Conservation (phyloP, 2,113 vertebrate genomes). For the Motacilla alba region DNA sequence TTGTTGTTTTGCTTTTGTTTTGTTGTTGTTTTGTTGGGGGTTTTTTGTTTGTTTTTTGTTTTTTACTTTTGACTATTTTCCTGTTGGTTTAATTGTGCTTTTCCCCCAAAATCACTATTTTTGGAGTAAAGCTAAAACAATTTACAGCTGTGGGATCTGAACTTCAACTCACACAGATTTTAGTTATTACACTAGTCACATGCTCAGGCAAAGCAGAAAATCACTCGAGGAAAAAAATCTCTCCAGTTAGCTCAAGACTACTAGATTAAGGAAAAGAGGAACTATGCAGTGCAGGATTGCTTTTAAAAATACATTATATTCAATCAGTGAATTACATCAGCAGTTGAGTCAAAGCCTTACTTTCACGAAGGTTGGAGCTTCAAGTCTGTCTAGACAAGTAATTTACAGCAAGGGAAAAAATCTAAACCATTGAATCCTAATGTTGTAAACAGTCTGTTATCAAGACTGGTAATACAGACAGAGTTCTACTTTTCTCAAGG, state of each 20-base stretch:
- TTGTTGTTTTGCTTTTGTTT: not conserved
- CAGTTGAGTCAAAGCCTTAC: not conserved
- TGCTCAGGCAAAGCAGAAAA: not conserved
- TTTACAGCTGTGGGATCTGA: not conserved
- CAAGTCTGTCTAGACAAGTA: constrained; percentile 40
- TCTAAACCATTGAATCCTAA: not conserved
- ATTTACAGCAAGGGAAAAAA: not conserved
- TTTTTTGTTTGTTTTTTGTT: no score
- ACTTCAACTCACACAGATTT: not conserved
- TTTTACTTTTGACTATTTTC: not conserved
- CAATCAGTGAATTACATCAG: not conserved
- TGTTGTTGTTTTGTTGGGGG: not conserved
- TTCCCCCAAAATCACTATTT: fast-evolving
- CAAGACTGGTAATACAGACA: not conserved
- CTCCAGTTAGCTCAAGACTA: not conserved
- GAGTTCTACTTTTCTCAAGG: constrained; percentile 7
- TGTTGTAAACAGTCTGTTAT: constrained; percentile 47
- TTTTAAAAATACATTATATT: not conserved
- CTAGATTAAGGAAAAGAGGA: not conserved
- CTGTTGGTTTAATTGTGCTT: no score
- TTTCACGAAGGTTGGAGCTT: not conserved
- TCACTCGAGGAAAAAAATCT: not conserved
- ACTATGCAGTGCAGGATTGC: not conserved
- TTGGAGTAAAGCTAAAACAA: not conserved
- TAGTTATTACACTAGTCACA: not conserved